Base-by-base conservation (phyloP, 1,140 invertebrate genomes). In the Sminthurides bifidus region DNA sequence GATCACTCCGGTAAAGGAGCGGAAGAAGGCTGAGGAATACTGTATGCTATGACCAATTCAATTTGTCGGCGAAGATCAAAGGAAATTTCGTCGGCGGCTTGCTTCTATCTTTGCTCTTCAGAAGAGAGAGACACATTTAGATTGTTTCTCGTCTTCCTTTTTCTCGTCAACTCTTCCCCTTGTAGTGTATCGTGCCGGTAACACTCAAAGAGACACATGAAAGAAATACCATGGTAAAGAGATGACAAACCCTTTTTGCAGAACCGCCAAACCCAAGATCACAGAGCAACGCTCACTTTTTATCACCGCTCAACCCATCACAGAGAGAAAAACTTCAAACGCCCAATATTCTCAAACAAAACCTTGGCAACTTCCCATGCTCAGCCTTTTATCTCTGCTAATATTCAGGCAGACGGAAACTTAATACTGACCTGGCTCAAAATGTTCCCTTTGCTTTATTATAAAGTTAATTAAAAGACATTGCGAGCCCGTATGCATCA, bases 11-110 rank as follows among this genome's bases (percentile, higher is more conserved):
- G n/a, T n/a, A n/a, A n/a, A n/a, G 14, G 21, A n/a, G 10, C 29
- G 37, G 37, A 45, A 45, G 41, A 44, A 56, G 58, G 58, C 52
- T 37, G 52, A 58, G 51, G n/a, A n/a, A n/a, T n/a, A n/a, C n/a
- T n/a, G n/a, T n/a, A n/a, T n/a, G n/a, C n/a, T 59, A 64, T 64
- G 62, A 64, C 62, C 62, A 64, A 64, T 60, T 64, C 58, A 59
- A 60, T 63, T 43, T 29, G 56, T 48, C 58, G 58, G 62, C 54
- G 55, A 60, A 64, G 59, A 60, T 60, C 56, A 60, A 64, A 64
- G 59, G 37, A 26, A 60, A 56, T 58, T 55, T 57, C 49, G 33
- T 26, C 38, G 51, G 59, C 59, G 55, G 54, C 54, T 58, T 56
- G 35, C 33, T 54, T n/a, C 30, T 37, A 46, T n/a, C n/a, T n/a